Evolutionary conservation across 2,113 vertebrate species (phyloP), one percentile per base, ranked within the genome.

Genomic region (Solea senegalensis): DNA sequence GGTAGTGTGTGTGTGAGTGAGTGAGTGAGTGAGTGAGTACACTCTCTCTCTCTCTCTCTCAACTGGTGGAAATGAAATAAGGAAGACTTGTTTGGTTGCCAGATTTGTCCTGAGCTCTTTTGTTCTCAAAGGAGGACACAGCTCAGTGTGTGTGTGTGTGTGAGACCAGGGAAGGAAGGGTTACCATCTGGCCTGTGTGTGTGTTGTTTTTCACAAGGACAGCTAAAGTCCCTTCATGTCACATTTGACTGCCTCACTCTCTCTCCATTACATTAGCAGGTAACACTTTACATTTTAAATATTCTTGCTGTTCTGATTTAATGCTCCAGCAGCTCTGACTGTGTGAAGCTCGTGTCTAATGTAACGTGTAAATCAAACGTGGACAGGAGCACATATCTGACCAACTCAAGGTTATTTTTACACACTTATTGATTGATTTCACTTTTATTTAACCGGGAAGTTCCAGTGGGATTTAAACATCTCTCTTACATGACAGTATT

Each of bases 1-100:
- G 78, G 75, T 86, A 75, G 71, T 84, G 34, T 21, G 55, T 41
- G 39, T 86, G 72, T 87, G 69, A 54, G 62, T 82, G 16, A 65
- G 54, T 39, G 34, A 7, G 52, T 54, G 52, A 28, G 52, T 28
- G 52, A 28, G 21, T 53, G 52, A 27, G 52, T 51, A 1, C 9
- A 7, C 41, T 67, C 28, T 56, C 53, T 16, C 61, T 48, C 62
- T 53, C 55, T 55, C 81, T 81, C 62, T 2, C 55, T 81, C 69
- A 86, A 74, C 70, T 70, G 54, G n/a, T 77, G 80, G 69, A 81
- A 77, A 66, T 44, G 5, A 34, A 34, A 34, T 6, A 61, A 76
- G 76, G 79, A 82, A 72, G 72, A 72, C 52, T 40, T 4, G 8
- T 65, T 73, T 63, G 63, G 79, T 72, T 87, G 72, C 59, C 79